Evolutionary conservation across 2,113 vertebrate species (phyloP), one percentile per base, ranked within the genome.

Genomic region (Phaethon lepturus): DNA sequence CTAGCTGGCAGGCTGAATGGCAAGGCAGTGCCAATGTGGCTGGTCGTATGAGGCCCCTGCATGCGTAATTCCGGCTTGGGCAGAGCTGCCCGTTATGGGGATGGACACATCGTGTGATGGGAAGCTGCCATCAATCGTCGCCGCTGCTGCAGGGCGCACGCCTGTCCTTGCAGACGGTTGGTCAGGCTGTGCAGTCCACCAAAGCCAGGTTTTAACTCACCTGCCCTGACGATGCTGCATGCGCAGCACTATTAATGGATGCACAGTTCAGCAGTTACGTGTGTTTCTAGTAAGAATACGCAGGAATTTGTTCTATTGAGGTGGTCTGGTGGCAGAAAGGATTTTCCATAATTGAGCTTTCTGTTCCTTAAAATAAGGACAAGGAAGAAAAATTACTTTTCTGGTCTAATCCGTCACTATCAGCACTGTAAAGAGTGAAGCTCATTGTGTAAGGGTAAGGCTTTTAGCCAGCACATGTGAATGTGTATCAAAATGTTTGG

Each of bases 311-410:
- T 75, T 92, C 58, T 84, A 50, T 62, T 90, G 38, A 69, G 74
- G 33, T 2, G 7, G 67, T 68, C 66, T 71, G 73, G 40, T 38
- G 44, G 63, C 47, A 93, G 38, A 86, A 86, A 28, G 22, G 5
- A 17, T 88, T 62, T 91, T 78, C 44, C 2, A 2, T 84, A 81
- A 68, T 9, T 60, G 72, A 89, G 10, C 14, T 67, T 93, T 72
- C 59, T 94, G 33, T 84, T 94, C 49, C 45, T 83, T 87, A 80
- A 89, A 92, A 79, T 78, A 78, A 90, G 29, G 28, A 62, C 29
- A 62, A 60, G 42, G 19, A 38, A 29, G 17, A 67, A 75, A 71
- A 66, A n/a, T 8, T 1, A 26, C 5, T 79, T 86, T 72, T 42
- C 72, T 78, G 40, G 23, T 77, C 35, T 91, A 47, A 72, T 71